Evolutionary conservation across 2,113 vertebrate genomes (phyloP).

Genomic region (Carassius gibelio): DNA sequence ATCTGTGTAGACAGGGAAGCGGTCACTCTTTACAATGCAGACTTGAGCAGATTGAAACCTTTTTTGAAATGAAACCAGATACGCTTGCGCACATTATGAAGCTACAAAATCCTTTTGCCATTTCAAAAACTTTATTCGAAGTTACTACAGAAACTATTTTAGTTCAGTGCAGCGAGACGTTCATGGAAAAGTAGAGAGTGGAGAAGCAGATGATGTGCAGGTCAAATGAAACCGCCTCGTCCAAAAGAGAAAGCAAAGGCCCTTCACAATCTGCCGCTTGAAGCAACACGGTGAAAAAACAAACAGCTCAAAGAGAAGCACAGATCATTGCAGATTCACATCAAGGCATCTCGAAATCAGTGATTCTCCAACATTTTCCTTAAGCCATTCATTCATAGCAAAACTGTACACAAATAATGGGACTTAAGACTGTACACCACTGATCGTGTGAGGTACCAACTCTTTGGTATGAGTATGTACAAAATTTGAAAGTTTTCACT

Average conservation of each 20-base stretch:
- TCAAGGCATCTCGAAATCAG: slow-evolving; percentile 31
- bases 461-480: slow-evolving; percentile 67
- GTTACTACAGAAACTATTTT: slow-evolving; percentile 63
- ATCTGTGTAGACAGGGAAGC: too few relatives aligned
- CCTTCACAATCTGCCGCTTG: slow-evolving; percentile 37
- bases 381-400: slow-evolving; percentile 37
- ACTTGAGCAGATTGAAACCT: too few relatives aligned
- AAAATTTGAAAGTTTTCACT: slow-evolving; percentile 29
- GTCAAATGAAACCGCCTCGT: slow-evolving; percentile 41
- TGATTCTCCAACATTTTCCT: slow-evolving; percentile 44
- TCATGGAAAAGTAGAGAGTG: slow-evolving; percentile 35
- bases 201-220: slow-evolving; percentile 20
- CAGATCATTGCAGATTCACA: slow-evolving; percentile 30
- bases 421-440: slow-evolving; percentile 44
- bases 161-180: slow-evolving; percentile 53
- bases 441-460: slow-evolving; percentile 44
- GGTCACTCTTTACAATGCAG: too few relatives aligned
- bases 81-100: background rate
- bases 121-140: slow-evolving; percentile 75
- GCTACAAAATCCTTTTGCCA: background rate
- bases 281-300: background rate
- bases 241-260: slow-evolving; percentile 61
- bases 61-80: background rate
- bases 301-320: slow-evolving; percentile 48
- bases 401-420: slow-evolving; percentile 25